Percentiles rank a stretch among this genome's conserved stretches.
Evolutionary conservation across 2,888 invertebrate species (phyloP).

Genomic region (Campoplex nolae): DNA sequence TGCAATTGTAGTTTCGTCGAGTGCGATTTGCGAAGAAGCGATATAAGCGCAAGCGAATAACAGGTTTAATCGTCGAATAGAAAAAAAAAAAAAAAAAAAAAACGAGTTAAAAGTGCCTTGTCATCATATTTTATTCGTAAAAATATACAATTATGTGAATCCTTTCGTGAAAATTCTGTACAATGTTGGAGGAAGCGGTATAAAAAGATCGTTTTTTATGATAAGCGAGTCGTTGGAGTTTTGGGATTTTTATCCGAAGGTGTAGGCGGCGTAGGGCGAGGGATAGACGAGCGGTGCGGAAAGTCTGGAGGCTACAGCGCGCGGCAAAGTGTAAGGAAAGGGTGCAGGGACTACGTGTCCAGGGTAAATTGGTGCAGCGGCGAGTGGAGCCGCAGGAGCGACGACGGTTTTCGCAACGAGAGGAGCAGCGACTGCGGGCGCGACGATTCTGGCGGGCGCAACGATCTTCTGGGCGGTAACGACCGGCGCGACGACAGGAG

Average conservation of each 20-base stretch:
- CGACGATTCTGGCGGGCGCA: constrained; percentile 55
- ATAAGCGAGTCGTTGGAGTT: not conserved
- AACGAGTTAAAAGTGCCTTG: not conserved
- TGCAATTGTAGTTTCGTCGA: not conserved
- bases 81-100: not conserved
- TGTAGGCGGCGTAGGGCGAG: constrained; percentile 65
- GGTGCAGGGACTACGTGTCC: constrained; percentile 56
- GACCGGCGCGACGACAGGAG: constrained; percentile 55
- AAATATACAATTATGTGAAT: constrained; percentile 43
- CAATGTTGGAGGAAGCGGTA: constrained; percentile 31
- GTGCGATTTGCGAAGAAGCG: not conserved
- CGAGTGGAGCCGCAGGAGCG: constrained; percentile 50
- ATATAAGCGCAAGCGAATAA: not conserved
- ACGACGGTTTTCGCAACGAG: constrained; percentile 57
- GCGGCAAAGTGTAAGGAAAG: constrained; percentile 73
- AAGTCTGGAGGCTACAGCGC: constrained; percentile 77
- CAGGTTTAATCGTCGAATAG: not conserved
- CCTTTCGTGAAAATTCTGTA: constrained; percentile 32
- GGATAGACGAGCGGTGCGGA: constrained; percentile 68
- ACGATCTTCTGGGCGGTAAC: constrained; percentile 33
- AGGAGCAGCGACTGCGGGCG: constrained; percentile 72
- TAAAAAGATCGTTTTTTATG: constrained; percentile 28
- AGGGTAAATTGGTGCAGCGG: not conserved
- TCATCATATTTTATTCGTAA: constrained; percentile 61
- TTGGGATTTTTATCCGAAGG: constrained; percentile 43